Evolutionary conservation across 2,113 vertebrate genomes (phyloP), one percentile per base, ranked within the genome.

Genomic region (Thermophis baileyi): DNA sequence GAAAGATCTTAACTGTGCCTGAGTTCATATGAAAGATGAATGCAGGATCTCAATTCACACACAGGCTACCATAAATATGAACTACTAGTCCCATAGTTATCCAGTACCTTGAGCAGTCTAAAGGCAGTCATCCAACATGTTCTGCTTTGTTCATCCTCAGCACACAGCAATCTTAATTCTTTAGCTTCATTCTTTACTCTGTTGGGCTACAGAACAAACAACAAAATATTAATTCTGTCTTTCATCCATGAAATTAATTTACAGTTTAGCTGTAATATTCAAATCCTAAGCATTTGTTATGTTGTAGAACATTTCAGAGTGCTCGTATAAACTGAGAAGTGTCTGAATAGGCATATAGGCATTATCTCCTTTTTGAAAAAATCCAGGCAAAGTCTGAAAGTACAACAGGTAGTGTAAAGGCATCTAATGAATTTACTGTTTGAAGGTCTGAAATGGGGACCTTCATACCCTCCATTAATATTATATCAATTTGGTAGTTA

Each of bases 41-140:
- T 40, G 30, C 50, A 88, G 35, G n/a, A n/a, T 8, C 53, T 53
- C 30, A 54, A 25, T 18, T 40, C 27, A 44, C 3, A 53, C 53
- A 12, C 1, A 85, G 50, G 4, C 22, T 57, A 30, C 2, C 27
- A 30, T 9, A 86, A 91, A 51, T 50, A 24, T 5, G 11, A n/a
- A 51, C 35, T 35, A 51, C 35, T 35, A 69, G 25, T 49, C 51
- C 25, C 14, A 49, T 57, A 40, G 1, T 44, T 47, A 89, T 69
- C 10, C 50, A 25, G 81, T 98, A 99, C 99, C 99, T 99, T 99
- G 93, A 99, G 98, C n/a, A 99, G 98, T 94, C 99, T 97, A 97
- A 99, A 99, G 0, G 99, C 98, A 0, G 98, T 99, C 98, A 99
- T 98, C 99, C 99, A 99, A 97, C 99, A 99, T 0, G 97, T 98